Evolutionary conservation across 1,140 invertebrate genomes (phyloP), one percentile per base, ranked within the genome.

Genomic region (Stenopsyche tienmushanensis): DNA sequence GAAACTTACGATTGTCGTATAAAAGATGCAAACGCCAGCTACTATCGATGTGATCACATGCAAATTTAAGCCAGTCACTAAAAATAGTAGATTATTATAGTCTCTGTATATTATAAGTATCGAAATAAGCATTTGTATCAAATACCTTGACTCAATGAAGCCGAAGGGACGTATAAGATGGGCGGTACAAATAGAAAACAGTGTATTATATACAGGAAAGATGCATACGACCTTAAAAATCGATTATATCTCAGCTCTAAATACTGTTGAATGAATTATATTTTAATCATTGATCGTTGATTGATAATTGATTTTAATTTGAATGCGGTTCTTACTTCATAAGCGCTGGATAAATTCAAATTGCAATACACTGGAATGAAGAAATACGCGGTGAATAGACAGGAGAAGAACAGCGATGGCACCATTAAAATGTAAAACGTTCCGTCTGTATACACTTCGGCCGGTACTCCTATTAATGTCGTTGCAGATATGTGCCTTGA

Each of bases 401-500:
- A 84, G 17, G 89, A 86, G 1, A 89, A 77, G 23, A 84, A 71
- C 72, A 90, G 85, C 1, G 84, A 78, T 26, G 87, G 70, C 0
- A 54, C 54, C 8, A 65, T 15, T 1, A 65, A 26, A 58, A 62
- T 65, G 44, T 65, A 69, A 21, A 55, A 52, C 8, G 57, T 26
- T 1, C 90, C 90, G 72, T 89, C 90, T 34, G 86, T 83, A 71
- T 94, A 94, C 62, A 93, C 88, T 78, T 95, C 92, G 0, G 90
- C 88, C 1, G 92, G 92, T 0, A 90, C 82, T 7, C 91, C 91
- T 1, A 94, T 80, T 15, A 94, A 77, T 1, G 90, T 90, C 52
- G 93, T 91, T 8, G 91, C 90, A 1, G 90, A 93, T 77, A 93
- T 88, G 73, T 92, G 93, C 76, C 89, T 90, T 24, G 15, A 52